These are phyloP conservation scores for Nomada ruficornis DNA, from an alignment of 2,888 invertebrate genomes.

Conservation along the genomic window DNA sequence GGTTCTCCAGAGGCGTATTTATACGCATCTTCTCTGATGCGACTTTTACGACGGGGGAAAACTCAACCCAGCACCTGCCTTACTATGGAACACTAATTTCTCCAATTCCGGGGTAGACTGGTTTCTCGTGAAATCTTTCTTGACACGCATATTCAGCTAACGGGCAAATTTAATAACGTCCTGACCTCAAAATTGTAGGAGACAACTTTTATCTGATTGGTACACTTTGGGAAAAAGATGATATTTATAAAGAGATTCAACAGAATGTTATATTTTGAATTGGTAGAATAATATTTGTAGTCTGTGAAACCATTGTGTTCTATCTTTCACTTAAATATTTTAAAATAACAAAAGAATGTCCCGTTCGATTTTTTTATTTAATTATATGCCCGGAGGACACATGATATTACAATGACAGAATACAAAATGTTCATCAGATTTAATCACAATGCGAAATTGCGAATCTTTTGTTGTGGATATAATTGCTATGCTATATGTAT, in stretches of 20 bases:
- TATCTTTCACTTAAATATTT: too few relatives aligned
- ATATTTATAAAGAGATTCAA: too few relatives aligned
- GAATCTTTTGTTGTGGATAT: neutral
- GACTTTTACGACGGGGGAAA: conserved; percentile 21
- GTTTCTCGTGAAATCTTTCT: conserved; percentile 14
- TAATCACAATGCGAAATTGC: neutral
- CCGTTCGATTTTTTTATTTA: neutral
- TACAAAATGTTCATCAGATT: neutral
- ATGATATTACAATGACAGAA: conserved; percentile 9
- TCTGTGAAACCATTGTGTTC: too few relatives aligned
- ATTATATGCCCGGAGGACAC: neutral
- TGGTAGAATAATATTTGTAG: too few relatives aligned
- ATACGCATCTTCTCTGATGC: neutral
- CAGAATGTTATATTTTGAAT: too few relatives aligned
- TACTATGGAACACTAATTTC: neutral
- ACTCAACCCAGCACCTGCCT: neutral
- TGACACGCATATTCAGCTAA: neutral
- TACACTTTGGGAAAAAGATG: too few relatives aligned
- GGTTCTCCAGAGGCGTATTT: conserved; percentile 23
- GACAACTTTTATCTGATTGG: too few relatives aligned
- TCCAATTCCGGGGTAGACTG: neutral
- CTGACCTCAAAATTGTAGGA: neutral
- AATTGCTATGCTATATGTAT: neutral
- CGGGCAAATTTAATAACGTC: neutral
- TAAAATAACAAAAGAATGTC: too few relatives aligned